Evolutionary conservation across 2,113 vertebrate species (phyloP).

Genomic region (Leptocoma aspasia): DNA sequence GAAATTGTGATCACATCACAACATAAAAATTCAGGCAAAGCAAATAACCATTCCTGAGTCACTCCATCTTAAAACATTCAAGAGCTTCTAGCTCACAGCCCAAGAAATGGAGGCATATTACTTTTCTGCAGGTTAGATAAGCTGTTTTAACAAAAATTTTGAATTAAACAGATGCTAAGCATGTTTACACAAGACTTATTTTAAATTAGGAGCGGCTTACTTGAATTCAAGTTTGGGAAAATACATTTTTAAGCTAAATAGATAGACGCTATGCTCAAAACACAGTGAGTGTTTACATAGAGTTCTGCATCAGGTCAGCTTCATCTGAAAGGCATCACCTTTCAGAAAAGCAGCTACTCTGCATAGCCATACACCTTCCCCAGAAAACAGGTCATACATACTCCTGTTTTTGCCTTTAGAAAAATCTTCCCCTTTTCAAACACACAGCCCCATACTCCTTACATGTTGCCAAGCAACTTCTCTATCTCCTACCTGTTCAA

Average conservation of each 20-base stretch:
- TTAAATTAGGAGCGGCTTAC: not conserved
- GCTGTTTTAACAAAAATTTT: not conserved
- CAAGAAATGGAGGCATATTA: not conserved
- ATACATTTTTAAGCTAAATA: not conserved
- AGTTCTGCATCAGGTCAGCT: not conserved
- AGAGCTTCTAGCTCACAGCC: not conserved
- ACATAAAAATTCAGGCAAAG: not conserved
- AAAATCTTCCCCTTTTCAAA: not conserved
- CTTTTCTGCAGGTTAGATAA: not conserved
- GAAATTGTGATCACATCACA: not conserved
- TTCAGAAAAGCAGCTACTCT: not conserved
- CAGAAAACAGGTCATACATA: not conserved
- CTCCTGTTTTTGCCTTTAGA: not conserved
- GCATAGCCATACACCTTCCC: not conserved
- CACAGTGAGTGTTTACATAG: accelerated
- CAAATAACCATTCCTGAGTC: not conserved
- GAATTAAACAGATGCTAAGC: not conserved
- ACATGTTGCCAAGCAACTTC: not conserved
- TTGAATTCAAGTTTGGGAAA: not conserved
- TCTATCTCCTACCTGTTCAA: not conserved
- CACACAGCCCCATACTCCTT: not conserved
- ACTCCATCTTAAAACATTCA: not conserved
- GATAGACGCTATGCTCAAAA: not conserved
- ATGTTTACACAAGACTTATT: not conserved
- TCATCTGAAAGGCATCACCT: not conserved